Evolutionary conservation across 2,113 vertebrate genomes (phyloP), one percentile per base, ranked within the genome.

Genomic region (Hiodon alosoides): DNA sequence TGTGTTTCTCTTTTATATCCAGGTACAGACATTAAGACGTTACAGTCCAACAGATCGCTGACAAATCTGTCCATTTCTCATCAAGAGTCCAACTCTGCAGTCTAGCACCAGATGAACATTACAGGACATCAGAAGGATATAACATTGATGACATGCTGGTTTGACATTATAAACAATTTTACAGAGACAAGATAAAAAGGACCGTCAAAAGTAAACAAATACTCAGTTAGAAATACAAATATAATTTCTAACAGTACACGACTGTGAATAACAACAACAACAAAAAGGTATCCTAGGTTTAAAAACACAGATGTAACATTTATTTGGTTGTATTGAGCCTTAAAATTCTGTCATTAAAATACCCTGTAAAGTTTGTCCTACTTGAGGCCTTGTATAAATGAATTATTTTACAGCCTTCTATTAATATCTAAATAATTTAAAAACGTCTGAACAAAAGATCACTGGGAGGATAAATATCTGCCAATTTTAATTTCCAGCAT

Each of bases 391-490:
- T 71, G 50, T 60, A 59, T 59, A 71, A 71, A 71, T 67, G 64
- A 55, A 75, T 74, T 74, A 74, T 67, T 68, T 68, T 54, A 75
- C 52, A 68, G 73, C 47, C 14, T 75, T 67, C 73, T 65, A 75
- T 67, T 75, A 59, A 68, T 50, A 67, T 75, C 65, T 68, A 75
- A 65, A 75, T 75, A 68, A 67, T 75, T 75, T 65, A 59, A 14
- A 67, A 65, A 75, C 65, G 68, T 75, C 51, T 75, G 73, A 75
- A 67, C 62, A 75, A 75, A 67, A 67, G 65, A 67, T 68, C 73
- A 75, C 64, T 59, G 52, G 51, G 13, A 57, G 73, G 47, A 55
- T 47, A 75, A 48, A 16, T 58, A 65, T 65, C 54, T 68, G 67
- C 50, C 64, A 64, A 75, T 75, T 51, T 75, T 75, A 75, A 75